Percentiles rank a stretch among this genome's conserved stretches.
Evolutionary conservation across 2,113 vertebrate species (phyloP).

Genomic region (Caranx ignobilis): DNA sequence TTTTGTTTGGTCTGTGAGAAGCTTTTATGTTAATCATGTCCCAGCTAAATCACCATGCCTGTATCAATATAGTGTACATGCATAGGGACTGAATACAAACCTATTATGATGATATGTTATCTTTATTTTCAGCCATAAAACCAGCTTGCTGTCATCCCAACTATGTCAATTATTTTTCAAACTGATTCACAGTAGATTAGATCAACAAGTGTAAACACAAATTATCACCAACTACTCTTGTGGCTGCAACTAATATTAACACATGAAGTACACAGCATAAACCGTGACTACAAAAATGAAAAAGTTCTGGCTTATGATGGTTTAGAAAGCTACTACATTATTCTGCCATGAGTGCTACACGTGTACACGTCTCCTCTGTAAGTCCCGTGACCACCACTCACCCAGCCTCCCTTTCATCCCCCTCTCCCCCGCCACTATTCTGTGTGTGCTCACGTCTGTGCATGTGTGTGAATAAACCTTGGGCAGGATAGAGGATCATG

Average conservation of each 20-base stretch:
- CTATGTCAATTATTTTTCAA: background rate
- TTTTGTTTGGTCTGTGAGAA: too few species aligned
- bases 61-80: background rate
- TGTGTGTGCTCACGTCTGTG: slow-evolving; percentile 25
- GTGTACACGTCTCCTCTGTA: slow-evolving; percentile 28
- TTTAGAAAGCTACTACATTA: background rate
- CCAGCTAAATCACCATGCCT: background rate
- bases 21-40: too few species aligned
- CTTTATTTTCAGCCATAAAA: too few species aligned
- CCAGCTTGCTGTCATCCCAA: background rate
- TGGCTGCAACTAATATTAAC: background rate
- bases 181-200: background rate
- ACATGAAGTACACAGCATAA: background rate
- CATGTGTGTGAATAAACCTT: slow-evolving; percentile 61
- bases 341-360: background rate
- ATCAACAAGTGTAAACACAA: background rate
- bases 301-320: background rate
- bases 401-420: slow-evolving; percentile 26
- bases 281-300: background rate
- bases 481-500: slow-evolving; percentile 74
- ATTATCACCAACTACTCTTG: background rate
- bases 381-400: slow-evolving; percentile 61
- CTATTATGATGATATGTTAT: background rate
- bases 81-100: slow-evolving; percentile 3
- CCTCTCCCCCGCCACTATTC: background rate